phyloP scores from a whole-genome alignment of 1,140 invertebrate genomes.

The Papilio machaon region DNA sequence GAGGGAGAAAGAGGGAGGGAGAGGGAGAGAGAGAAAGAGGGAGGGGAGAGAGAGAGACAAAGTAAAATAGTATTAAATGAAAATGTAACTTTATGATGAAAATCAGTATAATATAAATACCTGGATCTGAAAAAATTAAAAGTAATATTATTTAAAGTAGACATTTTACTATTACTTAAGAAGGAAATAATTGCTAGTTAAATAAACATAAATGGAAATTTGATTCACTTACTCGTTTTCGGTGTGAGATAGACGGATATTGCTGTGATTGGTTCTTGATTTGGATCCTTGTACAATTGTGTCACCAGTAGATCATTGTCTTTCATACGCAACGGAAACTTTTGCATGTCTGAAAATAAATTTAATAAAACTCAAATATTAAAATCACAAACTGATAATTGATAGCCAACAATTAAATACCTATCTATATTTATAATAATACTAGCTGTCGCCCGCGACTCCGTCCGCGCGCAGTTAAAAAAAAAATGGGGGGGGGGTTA shows the following conservation, averaged over 20 bases:
- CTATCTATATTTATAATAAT: too few relatives aligned
- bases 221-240: conserved; percentile 92
- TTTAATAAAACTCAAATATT: conserved; percentile 25
- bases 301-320: conserved; percentile 99
- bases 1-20: too few relatives aligned
- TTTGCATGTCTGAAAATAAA: conserved; percentile 96
- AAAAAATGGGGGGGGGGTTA: too few relatives aligned
- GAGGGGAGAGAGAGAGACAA: too few relatives aligned
- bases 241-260: conserved; percentile 99
- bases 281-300: conserved; percentile 97
- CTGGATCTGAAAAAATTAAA: neutral
- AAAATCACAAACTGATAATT: too few relatives aligned
- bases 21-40: too few relatives aligned
- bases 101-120: neutral
- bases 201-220: neutral
- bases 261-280: conserved; percentile 97
- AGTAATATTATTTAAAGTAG: too few relatives aligned
- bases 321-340: conserved; percentile 99
- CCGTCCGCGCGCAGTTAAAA: too few relatives aligned
- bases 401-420: neutral
- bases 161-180: neutral
- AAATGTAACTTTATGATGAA: neutral
- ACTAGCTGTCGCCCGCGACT: too few relatives aligned
- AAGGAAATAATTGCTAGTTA: neutral
- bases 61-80: neutral